These are phyloP conservation scores for Tetrax tetrax DNA, from an alignment of 2,113 vertebrate genomes.

Conservation along the genomic window DNA sequence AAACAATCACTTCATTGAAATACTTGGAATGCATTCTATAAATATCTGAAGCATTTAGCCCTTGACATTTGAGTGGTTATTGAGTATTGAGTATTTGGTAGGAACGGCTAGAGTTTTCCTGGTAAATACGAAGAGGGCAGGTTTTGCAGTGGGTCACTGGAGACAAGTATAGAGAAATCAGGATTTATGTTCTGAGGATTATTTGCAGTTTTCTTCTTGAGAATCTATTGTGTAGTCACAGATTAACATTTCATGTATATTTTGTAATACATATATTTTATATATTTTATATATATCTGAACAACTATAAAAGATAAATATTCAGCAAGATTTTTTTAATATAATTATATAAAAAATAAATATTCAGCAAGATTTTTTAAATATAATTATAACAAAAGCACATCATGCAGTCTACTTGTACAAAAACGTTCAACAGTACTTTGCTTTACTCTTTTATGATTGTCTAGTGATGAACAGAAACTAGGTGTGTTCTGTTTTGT, in stretches of 20 bases:
- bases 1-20: background rate
- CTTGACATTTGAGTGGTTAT: background rate
- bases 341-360: too few relatives aligned
- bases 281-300: background rate
- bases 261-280: background rate
- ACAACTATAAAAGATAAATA: background rate
- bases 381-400: background rate
- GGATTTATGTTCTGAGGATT: background rate
- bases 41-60: background rate
- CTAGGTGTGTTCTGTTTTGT: background rate
- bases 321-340: background rate
- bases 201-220: background rate
- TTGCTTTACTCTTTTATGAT: background rate
- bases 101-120: background rate
- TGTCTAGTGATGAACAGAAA: background rate
- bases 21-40: background rate
- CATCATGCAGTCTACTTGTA: background rate
- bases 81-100: background rate
- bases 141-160: background rate
- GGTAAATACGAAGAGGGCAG: background rate
- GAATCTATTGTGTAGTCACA: background rate
- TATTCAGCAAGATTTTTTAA: background rate
- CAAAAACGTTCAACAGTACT: background rate
- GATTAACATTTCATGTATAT: background rate
- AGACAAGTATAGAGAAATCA: background rate